Evolutionary conservation across 1,140 invertebrate genomes (phyloP).

Genomic region (Ips typographus): DNA sequence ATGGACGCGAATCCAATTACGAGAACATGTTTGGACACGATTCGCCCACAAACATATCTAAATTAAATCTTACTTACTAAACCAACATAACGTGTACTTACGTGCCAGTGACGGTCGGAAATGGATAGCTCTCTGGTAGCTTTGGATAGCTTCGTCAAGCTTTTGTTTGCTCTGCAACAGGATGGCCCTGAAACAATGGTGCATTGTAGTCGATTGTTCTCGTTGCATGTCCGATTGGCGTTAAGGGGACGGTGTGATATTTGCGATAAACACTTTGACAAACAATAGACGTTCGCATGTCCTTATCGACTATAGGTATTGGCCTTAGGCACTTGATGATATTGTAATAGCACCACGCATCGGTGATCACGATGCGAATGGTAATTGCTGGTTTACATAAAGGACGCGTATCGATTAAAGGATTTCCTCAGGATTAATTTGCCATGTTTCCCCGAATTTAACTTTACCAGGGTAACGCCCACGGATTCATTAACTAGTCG

Average conservation of each 20-base stretch:
- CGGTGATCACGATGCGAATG: no score
- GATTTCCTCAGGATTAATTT: no score
- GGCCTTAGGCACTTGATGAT: not conserved
- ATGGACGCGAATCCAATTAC: conserved; percentile 1
- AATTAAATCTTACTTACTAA: conserved; percentile 19
- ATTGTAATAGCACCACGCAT: not conserved
- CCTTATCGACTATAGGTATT: conserved; percentile 3
- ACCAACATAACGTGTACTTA: conserved; percentile 62
- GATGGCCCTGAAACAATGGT: conserved; percentile 80
- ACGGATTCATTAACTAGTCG: no score
- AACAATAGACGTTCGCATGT: conserved; percentile 19
- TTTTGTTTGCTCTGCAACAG: conserved; percentile 87
- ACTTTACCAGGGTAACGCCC: no score
- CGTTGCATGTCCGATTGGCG: conserved; percentile 15
- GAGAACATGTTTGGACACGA: conserved; percentile 8
- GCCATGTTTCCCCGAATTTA: no score
- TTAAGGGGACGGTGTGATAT: conserved; percentile 16
- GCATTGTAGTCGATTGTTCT: conserved; percentile 23
- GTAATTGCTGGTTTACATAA: no score
- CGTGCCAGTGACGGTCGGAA: conserved; percentile 91
- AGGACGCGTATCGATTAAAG: no score
- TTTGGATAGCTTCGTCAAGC: conserved; percentile 85
- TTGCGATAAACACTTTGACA: conserved; percentile 14
- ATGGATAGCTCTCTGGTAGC: conserved; percentile 90
- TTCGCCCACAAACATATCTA: conserved; percentile 14